These are phyloP conservation scores for Bombus superbus DNA, from an alignment of 1,140 invertebrate species.

Conservation along the genomic window DNA sequence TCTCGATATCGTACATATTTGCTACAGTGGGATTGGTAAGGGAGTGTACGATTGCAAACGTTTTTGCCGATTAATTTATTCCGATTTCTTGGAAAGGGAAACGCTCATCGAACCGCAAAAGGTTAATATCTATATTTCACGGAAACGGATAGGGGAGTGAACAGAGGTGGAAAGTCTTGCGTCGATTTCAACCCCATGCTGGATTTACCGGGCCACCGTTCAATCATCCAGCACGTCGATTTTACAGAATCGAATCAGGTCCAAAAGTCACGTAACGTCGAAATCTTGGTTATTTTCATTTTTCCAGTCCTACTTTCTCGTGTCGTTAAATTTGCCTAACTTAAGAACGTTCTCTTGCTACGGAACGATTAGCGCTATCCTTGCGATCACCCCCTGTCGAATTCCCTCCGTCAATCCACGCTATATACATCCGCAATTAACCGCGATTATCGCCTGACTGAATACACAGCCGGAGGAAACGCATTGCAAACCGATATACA, in stretches of 20 bases:
- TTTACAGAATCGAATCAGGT: neutral
- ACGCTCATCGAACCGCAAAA: constrained; percentile 35
- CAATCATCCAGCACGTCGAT: constrained; percentile 8
- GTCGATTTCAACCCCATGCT: constrained; percentile 44
- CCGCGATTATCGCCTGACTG: neutral
- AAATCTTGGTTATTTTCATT: neutral
- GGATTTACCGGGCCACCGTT: constrained; percentile 39
- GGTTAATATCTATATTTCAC: constrained; percentile 54
- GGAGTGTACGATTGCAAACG: neutral
- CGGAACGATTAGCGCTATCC: neutral
- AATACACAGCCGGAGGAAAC: neutral
- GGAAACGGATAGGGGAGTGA: constrained; percentile 41
- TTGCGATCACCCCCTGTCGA: neutral
- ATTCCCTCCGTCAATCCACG: neutral
- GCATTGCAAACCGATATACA: constrained; percentile 37
- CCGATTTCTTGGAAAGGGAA: constrained; percentile 38
- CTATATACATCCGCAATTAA: neutral
- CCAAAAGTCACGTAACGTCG: neutral
- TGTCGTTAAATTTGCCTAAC: neutral
- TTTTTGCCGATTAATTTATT: constrained; percentile 40
- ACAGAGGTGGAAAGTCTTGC: constrained; percentile 46
- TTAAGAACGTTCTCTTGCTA: too few relatives aligned
- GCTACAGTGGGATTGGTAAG: neutral
- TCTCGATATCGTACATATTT: neutral
- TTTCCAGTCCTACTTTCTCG: neutral